Evolutionary conservation across 1,140 invertebrate species (phyloP), one percentile per base, ranked within the genome.

Genomic region (Lutraria rhynchaena): DNA sequence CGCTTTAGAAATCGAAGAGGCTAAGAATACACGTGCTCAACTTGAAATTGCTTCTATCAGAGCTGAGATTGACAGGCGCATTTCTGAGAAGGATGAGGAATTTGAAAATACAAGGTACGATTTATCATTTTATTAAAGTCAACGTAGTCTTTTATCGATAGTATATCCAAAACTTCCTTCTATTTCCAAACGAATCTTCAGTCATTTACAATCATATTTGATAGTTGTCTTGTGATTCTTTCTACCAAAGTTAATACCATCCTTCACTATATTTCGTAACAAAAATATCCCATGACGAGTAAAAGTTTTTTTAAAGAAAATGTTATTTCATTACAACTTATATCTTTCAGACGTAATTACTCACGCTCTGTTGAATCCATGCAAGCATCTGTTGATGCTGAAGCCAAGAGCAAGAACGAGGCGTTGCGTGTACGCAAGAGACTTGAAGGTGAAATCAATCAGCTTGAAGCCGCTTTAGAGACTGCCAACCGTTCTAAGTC

Each of bases 371-470:
- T 99, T 90, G 99, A 99, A 93, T 99, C 98, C 86, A 99, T 99
- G 97, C 98, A 99, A 94, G 98, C 98, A 85, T 98, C 96, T 89
- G 95, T 99, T 86, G 98, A 99, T 94, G 97, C 98, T 89, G 99
- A 99, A 94, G 96, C 97, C 89, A 98, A 98, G 94, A 98, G 98
- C 89, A 99, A 99, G 94, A 97, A 97, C 94, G 98, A 99, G 95
- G 97, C 98, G 85, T 95, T 98, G 86, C 96, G 98, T 93, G 96
- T 99, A 96, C 99, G 99, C 96, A 99, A 99, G 96, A 99, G 99
- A 94, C 94, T 99, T 88, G 98, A 99, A 94, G 96, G 96, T 86
- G 98, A 99, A 94, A 99, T 99, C 94, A 99, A 99, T 92, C 98
- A 99, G 92, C 94, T 99, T 70, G 98, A 99, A 94, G 98, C 99